Evolutionary conservation across 2,113 vertebrate species (phyloP), one percentile per base, ranked within the genome.

Genomic region (Zosterops japonicus): DNA sequence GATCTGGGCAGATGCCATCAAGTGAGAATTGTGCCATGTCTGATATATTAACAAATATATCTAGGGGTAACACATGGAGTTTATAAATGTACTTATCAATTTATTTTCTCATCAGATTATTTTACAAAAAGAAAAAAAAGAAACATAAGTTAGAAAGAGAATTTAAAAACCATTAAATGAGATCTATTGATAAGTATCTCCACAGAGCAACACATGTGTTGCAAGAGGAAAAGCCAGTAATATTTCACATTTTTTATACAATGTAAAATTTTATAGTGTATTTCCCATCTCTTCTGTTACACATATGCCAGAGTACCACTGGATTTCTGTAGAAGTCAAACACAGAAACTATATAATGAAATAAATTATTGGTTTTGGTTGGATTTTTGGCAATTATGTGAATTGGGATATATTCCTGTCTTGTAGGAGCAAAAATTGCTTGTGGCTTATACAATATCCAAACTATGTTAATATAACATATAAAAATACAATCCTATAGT

Each of bases 171-270:
- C 2, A 22, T 60, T 59, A 49, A 44, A 74, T 63, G 7, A 61
- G 2, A 0, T 52, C 12, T 49, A 15, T 49, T 72, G 25, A 27
- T 57, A 53, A 27, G 2, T 41, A 41, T 28, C 9, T 68, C 24
- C 21, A 53, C 7, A 70, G 14, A 83, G 5, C 5, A 83, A 65
- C 3, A 33, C 0, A 0, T n/a, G 13, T 31, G 5, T 31, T 77
- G 15, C n/a, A 75, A 14, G 3, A 47, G 12, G 36, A 87, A 29
- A 83, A 27, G 8, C 2, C 22, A 69, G 17, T 74, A 59, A 20
- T 31, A 42, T 3, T 49, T 41, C 15, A 28, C 27, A 10, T 52
- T 52, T 63, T 82, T 31, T 22, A 25, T 59, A 21, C 4, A 22
- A 27, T 27, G 2, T 4, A 17, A 56, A 68, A 69, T 20, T 5